A percentile compares a stretch with the other conserved stretches of the same genome.
These are phyloP conservation scores for Beris chalybata DNA, from an alignment of 2,888 invertebrate genomes.

Conservation along the genomic window DNA sequence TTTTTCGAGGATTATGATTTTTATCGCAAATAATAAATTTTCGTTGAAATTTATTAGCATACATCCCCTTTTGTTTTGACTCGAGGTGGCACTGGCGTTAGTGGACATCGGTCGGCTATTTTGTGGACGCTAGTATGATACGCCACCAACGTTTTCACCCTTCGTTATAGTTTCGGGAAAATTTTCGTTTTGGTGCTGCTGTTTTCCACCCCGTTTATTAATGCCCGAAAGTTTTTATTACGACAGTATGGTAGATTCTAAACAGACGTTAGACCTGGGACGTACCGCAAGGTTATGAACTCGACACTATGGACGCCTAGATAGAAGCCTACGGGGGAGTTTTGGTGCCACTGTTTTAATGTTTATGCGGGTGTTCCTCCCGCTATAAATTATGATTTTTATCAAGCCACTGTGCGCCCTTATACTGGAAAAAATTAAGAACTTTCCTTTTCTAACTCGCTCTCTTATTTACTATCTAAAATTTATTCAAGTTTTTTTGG, in stretches of 20 bases:
- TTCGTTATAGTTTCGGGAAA: constrained; percentile 6
- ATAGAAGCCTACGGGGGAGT: neutral
- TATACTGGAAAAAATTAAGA: constrained; percentile 8
- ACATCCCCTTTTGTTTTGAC: constrained; percentile 12
- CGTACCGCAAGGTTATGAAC: neutral
- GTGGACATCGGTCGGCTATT: neutral
- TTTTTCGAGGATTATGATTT: constrained; percentile 39
- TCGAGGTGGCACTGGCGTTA: neutral
- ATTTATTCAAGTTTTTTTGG: constrained; percentile 34
- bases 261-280: neutral
- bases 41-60: constrained; percentile 39
- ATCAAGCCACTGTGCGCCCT: constrained; percentile 34
- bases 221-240: constrained; percentile 32
- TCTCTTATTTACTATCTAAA: constrained; percentile 37
- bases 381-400: constrained; percentile 38
- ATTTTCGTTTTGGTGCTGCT: constrained; percentile 14
- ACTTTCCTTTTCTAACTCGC: neutral
- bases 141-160: neutral
- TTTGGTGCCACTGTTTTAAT: neutral
- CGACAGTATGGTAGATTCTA: constrained; percentile 17
- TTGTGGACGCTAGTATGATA: constrained; percentile 13
- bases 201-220: constrained; percentile 33
- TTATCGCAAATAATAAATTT: constrained; percentile 40
- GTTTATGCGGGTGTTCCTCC: constrained; percentile 13
- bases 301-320: neutral